Evolutionary conservation across 2,797 vertebrate genomes (phyloP).

Genomic region (Myiotriccus ornatus): DNA sequence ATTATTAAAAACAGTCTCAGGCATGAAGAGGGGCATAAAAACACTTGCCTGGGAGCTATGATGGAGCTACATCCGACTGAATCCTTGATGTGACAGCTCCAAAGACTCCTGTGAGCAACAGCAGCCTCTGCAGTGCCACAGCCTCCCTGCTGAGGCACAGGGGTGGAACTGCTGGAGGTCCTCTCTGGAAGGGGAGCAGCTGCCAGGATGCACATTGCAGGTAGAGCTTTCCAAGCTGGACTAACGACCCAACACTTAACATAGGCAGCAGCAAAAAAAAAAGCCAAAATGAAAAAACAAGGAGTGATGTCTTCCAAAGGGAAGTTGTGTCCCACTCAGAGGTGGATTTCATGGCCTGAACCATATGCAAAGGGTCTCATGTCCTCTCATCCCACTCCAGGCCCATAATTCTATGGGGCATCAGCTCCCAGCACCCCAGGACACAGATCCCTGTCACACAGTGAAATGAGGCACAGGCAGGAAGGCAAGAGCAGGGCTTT

Average conservation of each 20-base stretch:
- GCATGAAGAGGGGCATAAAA: not conserved
- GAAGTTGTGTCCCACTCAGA: not conserved
- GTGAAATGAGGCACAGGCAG: not conserved
- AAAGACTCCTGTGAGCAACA: fast-evolving
- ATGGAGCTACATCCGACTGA: not conserved
- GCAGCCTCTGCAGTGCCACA: not conserved
- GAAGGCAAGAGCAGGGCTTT: not conserved
- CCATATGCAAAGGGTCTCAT: not conserved
- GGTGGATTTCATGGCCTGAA: not conserved
- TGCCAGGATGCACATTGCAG: not conserved
- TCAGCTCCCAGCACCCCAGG: not conserved
- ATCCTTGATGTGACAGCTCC: not conserved
- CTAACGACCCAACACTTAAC: not conserved
- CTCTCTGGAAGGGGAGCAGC: not conserved
- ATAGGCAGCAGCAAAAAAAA: not conserved
- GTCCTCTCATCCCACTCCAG: not conserved
- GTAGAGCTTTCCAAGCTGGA: not conserved
- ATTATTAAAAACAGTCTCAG: slow-evolving; percentile 28
- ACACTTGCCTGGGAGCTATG: not conserved
- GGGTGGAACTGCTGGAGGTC: not conserved
- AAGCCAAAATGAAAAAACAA: no score
- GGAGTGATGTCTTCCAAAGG: not conserved
- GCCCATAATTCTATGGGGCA: not conserved
- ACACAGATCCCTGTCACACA: not conserved
- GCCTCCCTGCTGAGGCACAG: not conserved